Evolutionary conservation across 2,888 invertebrate genomes (phyloP).

Genomic region (Alitta virens): DNA sequence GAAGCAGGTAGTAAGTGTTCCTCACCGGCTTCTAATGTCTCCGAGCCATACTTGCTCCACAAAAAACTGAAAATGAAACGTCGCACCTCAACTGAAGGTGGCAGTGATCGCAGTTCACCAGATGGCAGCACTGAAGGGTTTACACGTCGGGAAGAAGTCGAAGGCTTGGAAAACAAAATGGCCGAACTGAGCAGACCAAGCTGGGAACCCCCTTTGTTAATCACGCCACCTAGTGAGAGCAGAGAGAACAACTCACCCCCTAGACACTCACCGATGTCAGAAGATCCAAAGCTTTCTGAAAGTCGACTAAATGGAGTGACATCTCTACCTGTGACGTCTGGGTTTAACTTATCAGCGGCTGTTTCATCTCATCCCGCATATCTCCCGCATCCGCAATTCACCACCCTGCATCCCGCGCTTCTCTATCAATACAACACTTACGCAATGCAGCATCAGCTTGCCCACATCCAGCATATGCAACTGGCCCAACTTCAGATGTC

Average conservation of each 20-base stretch:
- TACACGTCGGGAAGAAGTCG: too few species aligned
- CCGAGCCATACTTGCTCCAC: slow-evolving; percentile 8
- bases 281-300: background rate
- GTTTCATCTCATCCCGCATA: slow-evolving; percentile 10
- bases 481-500: slow-evolving; percentile 11
- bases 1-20: background rate
- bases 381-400: slow-evolving; percentile 6
- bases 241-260: too few species aligned
- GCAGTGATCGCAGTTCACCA: slow-evolving; percentile 4
- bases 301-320: background rate
- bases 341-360: too few species aligned
- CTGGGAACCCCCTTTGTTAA: too few species aligned
- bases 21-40: background rate
- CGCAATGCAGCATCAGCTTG: slow-evolving; percentile 5
- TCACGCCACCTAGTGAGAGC: background rate
- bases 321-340: background rate
- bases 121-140: background rate
- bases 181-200: too few species aligned
- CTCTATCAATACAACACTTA: slow-evolving; percentile 15
- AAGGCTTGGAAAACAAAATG: too few species aligned
- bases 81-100: background rate
- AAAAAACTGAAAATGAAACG: slow-evolving; percentile 13
- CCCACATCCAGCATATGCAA: slow-evolving; percentile 13
- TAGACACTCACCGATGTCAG: background rate
- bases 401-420: slow-evolving; percentile 11